Evolutionary conservation across 2,797 vertebrate species (phyloP).

Genomic region (Sebastes nivosus): DNA sequence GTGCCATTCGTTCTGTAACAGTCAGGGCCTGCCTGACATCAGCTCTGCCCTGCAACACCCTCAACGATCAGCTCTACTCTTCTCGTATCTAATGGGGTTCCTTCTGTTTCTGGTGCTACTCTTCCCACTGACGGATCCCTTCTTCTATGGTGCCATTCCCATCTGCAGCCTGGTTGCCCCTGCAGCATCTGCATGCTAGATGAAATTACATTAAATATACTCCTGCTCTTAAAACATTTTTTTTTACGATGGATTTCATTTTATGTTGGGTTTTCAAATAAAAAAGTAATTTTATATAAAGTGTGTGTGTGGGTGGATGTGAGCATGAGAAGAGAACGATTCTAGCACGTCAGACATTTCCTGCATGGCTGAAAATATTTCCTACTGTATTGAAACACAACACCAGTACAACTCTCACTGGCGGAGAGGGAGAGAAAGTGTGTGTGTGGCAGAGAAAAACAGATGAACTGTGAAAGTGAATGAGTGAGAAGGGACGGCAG

Average conservation of each 20-base stretch:
- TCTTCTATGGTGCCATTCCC: conserved; percentile 80
- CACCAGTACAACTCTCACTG: conserved; percentile 52
- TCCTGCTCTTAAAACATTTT: background rate
- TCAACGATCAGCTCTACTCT: conserved; percentile 72
- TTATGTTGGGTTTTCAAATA: conserved; percentile 19
- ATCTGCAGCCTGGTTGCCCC: conserved; percentile 76
- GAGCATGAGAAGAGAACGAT: conserved; percentile 27
- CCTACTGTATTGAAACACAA: conserved; percentile 70
- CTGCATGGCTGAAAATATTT: conserved; percentile 70
- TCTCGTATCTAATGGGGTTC: conserved; percentile 79
- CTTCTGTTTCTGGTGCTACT: conserved; percentile 84
- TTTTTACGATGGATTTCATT: conserved; percentile 19
- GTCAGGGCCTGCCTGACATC: conserved; percentile 84
- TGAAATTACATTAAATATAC: conserved; percentile 8
- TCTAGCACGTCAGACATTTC: conserved; percentile 70
- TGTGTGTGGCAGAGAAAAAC: conserved; percentile 30
- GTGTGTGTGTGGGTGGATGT: background rate
- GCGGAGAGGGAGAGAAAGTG: conserved; percentile 31
- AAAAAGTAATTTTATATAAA: conserved; percentile 2
- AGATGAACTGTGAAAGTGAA: conserved; percentile 47
- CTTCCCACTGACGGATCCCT: conserved; percentile 83
- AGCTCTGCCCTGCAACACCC: conserved; percentile 81
- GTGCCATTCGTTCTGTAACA: conserved; percentile 89
- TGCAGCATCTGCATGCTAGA: conserved; percentile 63
- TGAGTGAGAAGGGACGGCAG: background rate